Evolutionary conservation across 2,888 invertebrate genomes (phyloP).

Genomic region (Philereme vetulata): DNA sequence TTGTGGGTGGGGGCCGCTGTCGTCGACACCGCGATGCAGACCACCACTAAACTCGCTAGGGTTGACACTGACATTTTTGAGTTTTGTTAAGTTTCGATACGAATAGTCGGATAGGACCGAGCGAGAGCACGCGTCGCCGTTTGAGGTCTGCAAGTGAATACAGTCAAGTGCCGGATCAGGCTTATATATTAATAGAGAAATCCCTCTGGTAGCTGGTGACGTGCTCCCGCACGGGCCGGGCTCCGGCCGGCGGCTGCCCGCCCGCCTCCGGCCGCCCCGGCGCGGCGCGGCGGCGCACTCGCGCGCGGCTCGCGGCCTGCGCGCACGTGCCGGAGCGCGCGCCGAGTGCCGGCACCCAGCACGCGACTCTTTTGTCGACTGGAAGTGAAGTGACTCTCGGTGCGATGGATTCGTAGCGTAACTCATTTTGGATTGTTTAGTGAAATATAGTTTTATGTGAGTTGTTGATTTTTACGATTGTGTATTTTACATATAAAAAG

Average conservation of each 20-base stretch:
- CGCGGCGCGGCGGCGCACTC: conserved; percentile 24
- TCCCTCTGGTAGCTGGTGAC: not conserved
- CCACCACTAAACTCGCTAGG: conserved; percentile 34
- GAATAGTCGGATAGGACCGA: not conserved
- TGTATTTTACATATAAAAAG: no score
- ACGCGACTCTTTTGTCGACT: not conserved
- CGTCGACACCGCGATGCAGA: conserved; percentile 31
- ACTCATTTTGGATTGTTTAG: no score
- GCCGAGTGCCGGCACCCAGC: not conserved
- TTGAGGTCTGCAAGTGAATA: conserved; percentile 28
- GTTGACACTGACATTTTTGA: conserved; percentile 26
- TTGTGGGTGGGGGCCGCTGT: conserved; percentile 37
- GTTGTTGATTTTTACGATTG: no score
- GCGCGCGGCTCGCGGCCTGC: conserved; percentile 7
- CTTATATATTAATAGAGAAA: conserved; percentile 15
- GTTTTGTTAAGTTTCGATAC: not conserved
- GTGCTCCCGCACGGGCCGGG: conserved; percentile 1
- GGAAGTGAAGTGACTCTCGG: not conserved
- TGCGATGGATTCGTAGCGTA: no score
- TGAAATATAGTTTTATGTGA: conserved; percentile 2
- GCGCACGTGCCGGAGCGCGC: conserved; percentile 15
- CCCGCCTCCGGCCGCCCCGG: conserved; percentile 13
- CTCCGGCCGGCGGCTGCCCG: conserved; percentile 7
- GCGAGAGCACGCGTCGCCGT: conserved; percentile 27
- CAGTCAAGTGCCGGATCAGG: conserved; percentile 30